A percentile compares a stretch with the other conserved stretches of the same genome.
Evolutionary conservation across 2,113 vertebrate genomes (phyloP).

Genomic region (Pogonocichla stellata): DNA sequence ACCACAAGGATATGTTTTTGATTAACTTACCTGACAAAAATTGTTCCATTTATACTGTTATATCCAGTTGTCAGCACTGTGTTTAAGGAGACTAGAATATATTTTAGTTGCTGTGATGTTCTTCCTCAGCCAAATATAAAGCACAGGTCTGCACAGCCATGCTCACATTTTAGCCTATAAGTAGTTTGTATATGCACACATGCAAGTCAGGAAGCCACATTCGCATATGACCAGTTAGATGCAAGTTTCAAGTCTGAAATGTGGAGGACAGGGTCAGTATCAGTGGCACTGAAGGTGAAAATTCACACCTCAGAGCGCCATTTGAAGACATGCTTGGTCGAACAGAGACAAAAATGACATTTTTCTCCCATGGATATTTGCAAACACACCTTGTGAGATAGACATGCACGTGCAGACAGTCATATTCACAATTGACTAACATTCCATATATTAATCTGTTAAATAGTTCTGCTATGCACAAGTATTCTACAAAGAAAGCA

Average conservation of each 20-base stretch:
- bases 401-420: background rate
- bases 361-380: background rate
- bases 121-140: background rate
- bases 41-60: background rate
- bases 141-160: background rate
- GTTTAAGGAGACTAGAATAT: background rate
- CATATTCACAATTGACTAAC: constrained; percentile 19
- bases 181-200: background rate
- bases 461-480: background rate
- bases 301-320: background rate
- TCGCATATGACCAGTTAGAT: background rate
- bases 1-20: background rate
- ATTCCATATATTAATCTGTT: background rate
- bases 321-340: background rate
- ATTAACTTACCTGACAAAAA: background rate
- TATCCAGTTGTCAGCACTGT: background rate
- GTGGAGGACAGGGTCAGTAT: background rate
- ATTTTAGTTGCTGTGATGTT: background rate
- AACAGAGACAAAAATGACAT: background rate
- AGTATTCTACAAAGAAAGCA: constrained; percentile 25
- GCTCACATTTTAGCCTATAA: background rate
- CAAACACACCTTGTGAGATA: background rate
- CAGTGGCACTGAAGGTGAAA: constrained; percentile 12
- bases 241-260: constrained; percentile 44
- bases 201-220: background rate